Evolutionary conservation across 2,888 invertebrate genomes (phyloP).

Genomic region (Pteria penguin): DNA sequence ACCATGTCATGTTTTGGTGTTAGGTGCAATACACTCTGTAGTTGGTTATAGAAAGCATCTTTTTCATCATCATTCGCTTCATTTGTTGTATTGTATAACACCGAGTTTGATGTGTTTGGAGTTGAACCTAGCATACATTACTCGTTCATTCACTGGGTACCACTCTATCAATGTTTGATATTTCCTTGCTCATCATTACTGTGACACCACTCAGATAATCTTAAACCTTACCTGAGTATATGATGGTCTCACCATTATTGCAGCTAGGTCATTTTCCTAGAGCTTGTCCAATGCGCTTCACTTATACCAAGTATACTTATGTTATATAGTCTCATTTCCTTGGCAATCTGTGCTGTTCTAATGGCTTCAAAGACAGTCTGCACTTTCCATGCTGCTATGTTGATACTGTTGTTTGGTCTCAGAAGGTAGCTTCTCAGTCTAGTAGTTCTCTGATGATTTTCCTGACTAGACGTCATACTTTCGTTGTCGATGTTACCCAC

Average conservation of each 20-base stretch:
- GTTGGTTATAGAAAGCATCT: background rate
- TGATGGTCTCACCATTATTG: constrained; percentile 12
- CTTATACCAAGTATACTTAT: constrained; percentile 11
- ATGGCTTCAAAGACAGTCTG: constrained; percentile 4
- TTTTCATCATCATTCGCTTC: background rate
- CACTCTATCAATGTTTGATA: background rate
- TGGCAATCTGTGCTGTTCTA: constrained; percentile 1
- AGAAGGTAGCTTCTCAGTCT: constrained; percentile 15
- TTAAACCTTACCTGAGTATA: constrained; percentile 10
- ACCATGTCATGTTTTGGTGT: constrained; percentile 5
- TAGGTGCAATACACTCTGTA: constrained; percentile 4
- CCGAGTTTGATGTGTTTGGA: constrained; percentile 13
- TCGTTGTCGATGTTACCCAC: background rate
- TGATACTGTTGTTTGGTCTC: constrained; percentile 17
- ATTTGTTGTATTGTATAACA: constrained; percentile 2
- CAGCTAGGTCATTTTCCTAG: constrained; percentile 16
- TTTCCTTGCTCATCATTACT: background rate
- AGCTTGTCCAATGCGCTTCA: constrained; percentile 14
- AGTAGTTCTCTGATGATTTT: constrained; percentile 7
- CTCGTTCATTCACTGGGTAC: constrained; percentile 15
- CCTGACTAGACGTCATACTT: too few relatives aligned
- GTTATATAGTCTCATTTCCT: constrained; percentile 7
- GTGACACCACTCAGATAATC: background rate
- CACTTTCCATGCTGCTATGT: constrained; percentile 17
- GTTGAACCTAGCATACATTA: constrained; percentile 17